Evolutionary conservation across 2,888 invertebrate species (phyloP).

Genomic region (Amorpha juglandis): DNA sequence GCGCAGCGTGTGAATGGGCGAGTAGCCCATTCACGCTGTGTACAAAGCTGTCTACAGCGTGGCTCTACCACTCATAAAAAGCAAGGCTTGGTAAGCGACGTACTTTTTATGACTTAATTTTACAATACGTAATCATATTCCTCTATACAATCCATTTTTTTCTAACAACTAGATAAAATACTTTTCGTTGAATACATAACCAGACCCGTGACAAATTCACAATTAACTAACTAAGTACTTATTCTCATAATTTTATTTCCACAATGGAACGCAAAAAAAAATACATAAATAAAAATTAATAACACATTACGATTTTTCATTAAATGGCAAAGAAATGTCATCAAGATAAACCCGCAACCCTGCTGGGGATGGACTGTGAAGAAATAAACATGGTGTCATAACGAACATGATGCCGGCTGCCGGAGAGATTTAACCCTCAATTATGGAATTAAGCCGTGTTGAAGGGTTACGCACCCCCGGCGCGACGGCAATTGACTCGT

Average conservation of each 20-base stretch:
- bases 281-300: neutral
- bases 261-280: neutral
- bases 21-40: no score
- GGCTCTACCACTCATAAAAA: no score
- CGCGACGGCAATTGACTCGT: slow-evolving; percentile 56
- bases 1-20: no score
- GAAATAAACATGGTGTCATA: slow-evolving; percentile 69
- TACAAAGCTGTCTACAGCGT: no score
- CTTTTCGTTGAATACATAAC: no score
- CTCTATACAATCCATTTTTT: no score
- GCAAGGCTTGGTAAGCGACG: no score
- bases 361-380: slow-evolving; percentile 47
- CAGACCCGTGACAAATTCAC: no score
- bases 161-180: no score
- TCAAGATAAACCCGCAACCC: slow-evolving; percentile 56
- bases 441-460: slow-evolving; percentile 79
- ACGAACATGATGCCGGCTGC: slow-evolving; percentile 74
- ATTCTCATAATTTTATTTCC: neutral
- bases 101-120: no score
- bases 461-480: slow-evolving; percentile 75
- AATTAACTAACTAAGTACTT: no score
- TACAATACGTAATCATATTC: no score
- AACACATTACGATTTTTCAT: slow-evolving; percentile 25
- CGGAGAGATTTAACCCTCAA: slow-evolving; percentile 80
- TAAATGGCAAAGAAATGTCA: slow-evolving; percentile 51